Evolutionary conservation across 2,888 invertebrate genomes (phyloP), one percentile per base, ranked within the genome.

Genomic region (Agapostemon virescens): DNA sequence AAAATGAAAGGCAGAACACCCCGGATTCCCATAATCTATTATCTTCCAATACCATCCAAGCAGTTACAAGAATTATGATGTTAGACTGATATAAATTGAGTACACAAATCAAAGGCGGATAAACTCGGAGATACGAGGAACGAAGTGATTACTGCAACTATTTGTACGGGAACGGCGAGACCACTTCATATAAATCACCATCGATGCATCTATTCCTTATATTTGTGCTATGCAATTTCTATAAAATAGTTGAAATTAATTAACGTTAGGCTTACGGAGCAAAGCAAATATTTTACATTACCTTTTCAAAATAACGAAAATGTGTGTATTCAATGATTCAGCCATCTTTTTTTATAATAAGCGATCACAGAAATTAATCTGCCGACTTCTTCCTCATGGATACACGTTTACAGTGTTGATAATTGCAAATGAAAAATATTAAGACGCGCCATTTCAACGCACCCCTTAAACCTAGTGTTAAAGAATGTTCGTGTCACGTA

Each of bases 111-210:
- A 83, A 52, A 58, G 52, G 61, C 61, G 38, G 64, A 58, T n/a
- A 23, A 58, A 74, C 52, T 69, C 71, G 63, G 55, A 23, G 75
- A 82, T 79, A 82, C 64, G 69, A 11, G 40, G 67, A 70, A 75
- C 45, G 38, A 77, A 79, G 55, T 83, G 80, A 83, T 81, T 81
- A 52, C 83, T 38, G 36, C 73, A 83, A 84, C 77, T 81, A 75
- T 83, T 83, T 80, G 74, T 42, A n/a, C 58, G 72, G 63, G 42
- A 69, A 38, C 26, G 74, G 68, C 58, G 49, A 66, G 45, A 68
- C 52, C 52, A 68, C 30, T 64, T 76, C 61, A 30, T 38, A 78
- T 83, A 78, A 81, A 83, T 83, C 80, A 78, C 33, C 23, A 6
- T 23, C 33, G 49, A 63, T 30, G 17, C 76, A 26, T 67, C 13